phyloP scores from a whole-genome alignment of 2,888 invertebrate genomes.

The Sepioteuthis lessoniana region DNA sequence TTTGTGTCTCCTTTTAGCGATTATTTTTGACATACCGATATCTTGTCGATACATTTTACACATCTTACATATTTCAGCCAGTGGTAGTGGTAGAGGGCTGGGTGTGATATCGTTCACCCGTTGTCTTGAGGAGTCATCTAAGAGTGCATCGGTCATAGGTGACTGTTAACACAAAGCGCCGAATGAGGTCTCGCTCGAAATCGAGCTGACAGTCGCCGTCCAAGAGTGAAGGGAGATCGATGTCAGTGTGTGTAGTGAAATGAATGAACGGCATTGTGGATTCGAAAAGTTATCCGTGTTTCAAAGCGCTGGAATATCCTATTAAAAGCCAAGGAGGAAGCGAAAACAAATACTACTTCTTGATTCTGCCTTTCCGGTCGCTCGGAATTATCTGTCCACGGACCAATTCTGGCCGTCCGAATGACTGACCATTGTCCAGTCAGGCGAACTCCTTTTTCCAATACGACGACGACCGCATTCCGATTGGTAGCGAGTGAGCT shows the following conservation, averaged over 20 bases:
- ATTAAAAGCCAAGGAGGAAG: neutral
- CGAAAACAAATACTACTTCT: slow-evolving; percentile 20
- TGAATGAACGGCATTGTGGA: neutral
- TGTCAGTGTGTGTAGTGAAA: neutral
- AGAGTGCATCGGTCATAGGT: no score
- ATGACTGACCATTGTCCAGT: neutral
- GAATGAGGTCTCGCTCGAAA: no score
- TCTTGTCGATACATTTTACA: no score
- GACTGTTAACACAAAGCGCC: no score
- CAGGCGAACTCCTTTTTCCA: neutral
- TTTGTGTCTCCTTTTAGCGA: no score
- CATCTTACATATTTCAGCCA: no score
- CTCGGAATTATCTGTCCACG: neutral
- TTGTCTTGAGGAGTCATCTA: no score
- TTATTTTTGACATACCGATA: no score
- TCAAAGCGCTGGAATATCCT: neutral
- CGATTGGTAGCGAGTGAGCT: neutral
- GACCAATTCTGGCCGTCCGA: neutral
- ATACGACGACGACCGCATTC: neutral
- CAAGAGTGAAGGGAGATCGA: no score
- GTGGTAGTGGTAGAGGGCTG: no score
- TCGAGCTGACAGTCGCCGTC: no score
- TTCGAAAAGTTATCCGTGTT: neutral
- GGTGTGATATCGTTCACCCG: no score
- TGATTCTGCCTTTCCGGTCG: neutral